Conservation (phyloP, 1,140 invertebrate genomes). For the Danaus plexippus region DNA sequence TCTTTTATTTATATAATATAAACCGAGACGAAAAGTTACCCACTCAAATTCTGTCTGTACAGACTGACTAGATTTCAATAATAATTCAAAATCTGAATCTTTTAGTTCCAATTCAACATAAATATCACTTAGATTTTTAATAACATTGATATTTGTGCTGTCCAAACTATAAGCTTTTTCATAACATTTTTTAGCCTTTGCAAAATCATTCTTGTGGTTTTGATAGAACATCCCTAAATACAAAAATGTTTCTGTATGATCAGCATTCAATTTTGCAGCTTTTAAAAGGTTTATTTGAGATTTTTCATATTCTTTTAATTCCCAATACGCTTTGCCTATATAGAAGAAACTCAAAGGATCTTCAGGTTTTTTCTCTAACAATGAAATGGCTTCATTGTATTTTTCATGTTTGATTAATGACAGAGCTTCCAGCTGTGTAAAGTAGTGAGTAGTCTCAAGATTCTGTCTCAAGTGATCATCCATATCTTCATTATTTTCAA, state of each 20-base stretch:
- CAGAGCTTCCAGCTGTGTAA: slow-evolving; percentile 49
- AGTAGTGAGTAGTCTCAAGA: slow-evolving; percentile 40
- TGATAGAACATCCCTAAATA: slow-evolving; percentile 84
- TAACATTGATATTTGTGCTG: slow-evolving; percentile 75
- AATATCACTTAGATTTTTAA: slow-evolving; percentile 81
- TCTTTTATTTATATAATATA: slow-evolving; percentile 81
- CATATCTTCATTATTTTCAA: slow-evolving; percentile 41
- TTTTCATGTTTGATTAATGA: slow-evolving; percentile 63
- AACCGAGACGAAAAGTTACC: slow-evolving; percentile 85
- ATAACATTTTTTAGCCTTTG: slow-evolving; percentile 84
- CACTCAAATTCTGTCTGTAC: slow-evolving; percentile 75
- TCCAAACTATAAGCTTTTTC: slow-evolving; percentile 86
- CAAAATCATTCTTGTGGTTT: slow-evolving; percentile 72
- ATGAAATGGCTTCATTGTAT: slow-evolving; percentile 70
- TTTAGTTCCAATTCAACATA: slow-evolving; percentile 79
- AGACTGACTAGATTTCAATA: slow-evolving; percentile 75
- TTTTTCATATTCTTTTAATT: slow-evolving; percentile 74
- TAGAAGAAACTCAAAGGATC: slow-evolving; percentile 73
- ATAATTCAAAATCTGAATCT: slow-evolving; percentile 78
- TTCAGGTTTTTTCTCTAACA: slow-evolving; percentile 64
- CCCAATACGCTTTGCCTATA: slow-evolving; percentile 78
- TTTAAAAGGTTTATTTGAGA: slow-evolving; percentile 78
- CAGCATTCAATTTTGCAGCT: slow-evolving; percentile 81
- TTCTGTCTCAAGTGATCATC: slow-evolving; percentile 38
- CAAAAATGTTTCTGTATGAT: slow-evolving; percentile 81